phyloP scores from a whole-genome alignment of 2,888 invertebrate genomes.

The Lepidocyrtinus sp. region DNA sequence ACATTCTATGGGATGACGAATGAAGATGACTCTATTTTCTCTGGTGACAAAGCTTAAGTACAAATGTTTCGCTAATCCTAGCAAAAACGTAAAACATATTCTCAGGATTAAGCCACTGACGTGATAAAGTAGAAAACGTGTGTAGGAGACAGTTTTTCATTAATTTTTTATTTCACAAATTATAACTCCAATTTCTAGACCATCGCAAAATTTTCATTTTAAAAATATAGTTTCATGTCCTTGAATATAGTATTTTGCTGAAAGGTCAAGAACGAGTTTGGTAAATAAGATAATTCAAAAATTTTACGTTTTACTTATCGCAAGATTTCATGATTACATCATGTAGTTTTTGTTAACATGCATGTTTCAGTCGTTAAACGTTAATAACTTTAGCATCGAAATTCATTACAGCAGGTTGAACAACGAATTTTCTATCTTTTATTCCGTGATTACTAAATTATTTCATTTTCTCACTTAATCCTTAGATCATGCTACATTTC shows the following conservation, averaged over 20 bases:
- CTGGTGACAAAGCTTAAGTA: slow-evolving; percentile 14
- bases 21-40: slow-evolving; percentile 13
- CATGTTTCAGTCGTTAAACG: slow-evolving; percentile 1
- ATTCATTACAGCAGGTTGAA: neutral
- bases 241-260: neutral
- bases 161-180: neutral
- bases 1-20: slow-evolving; percentile 8
- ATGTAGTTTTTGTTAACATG: slow-evolving; percentile 2
- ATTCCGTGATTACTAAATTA: neutral
- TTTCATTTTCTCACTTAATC: too few relatives aligned
- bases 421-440: neutral
- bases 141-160: neutral
- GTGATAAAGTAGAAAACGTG: neutral
- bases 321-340: neutral
- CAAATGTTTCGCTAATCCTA: too few relatives aligned
- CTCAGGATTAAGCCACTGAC: neutral
- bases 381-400: neutral
- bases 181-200: neutral
- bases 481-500: too few relatives aligned
- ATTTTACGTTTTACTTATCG: slow-evolving; percentile 3
- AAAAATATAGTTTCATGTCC: neutral
- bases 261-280: slow-evolving; percentile 6
- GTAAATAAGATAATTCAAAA: neutral
- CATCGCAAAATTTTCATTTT: neutral
- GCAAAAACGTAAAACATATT: too few relatives aligned